Evolutionary conservation across 2,888 invertebrate species (phyloP).

Genomic region (Napeogenes inachia): DNA sequence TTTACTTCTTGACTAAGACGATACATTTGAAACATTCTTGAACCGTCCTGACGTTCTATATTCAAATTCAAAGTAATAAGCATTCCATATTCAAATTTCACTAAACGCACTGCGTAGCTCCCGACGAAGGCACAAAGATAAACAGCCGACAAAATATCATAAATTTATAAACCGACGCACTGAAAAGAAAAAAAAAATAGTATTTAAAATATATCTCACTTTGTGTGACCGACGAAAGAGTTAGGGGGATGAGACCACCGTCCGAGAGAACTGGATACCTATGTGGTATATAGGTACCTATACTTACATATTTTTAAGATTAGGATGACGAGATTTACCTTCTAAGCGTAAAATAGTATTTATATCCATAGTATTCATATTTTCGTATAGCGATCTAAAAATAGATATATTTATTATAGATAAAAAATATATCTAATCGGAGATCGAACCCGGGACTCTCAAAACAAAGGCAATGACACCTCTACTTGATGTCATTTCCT

Average conservation of each 20-base stretch:
- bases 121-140: conserved; percentile 45
- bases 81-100: conserved; percentile 7
- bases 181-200: conserved; percentile 66
- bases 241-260: neutral
- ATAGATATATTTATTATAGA: neutral
- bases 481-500: too few species aligned
- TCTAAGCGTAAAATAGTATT: too few species aligned
- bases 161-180: conserved; percentile 56
- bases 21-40: neutral
- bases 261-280: too few species aligned
- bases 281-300: too few species aligned
- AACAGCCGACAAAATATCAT: conserved; percentile 65
- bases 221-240: conserved; percentile 42
- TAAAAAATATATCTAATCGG: too few species aligned
- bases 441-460: too few species aligned
- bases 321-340: too few species aligned
- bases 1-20: neutral
- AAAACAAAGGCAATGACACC: too few species aligned
- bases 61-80: conserved; percentile 3
- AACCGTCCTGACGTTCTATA: conserved; percentile 1
- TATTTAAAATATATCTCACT: conserved; percentile 70
- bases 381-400: conserved; percentile 5
- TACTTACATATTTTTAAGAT: too few species aligned
- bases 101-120: conserved; percentile 26
- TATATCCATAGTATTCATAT: too few species aligned